Evolutionary conservation across 2,797 vertebrate species (phyloP).

Genomic region (Rhodeus uyekii): DNA sequence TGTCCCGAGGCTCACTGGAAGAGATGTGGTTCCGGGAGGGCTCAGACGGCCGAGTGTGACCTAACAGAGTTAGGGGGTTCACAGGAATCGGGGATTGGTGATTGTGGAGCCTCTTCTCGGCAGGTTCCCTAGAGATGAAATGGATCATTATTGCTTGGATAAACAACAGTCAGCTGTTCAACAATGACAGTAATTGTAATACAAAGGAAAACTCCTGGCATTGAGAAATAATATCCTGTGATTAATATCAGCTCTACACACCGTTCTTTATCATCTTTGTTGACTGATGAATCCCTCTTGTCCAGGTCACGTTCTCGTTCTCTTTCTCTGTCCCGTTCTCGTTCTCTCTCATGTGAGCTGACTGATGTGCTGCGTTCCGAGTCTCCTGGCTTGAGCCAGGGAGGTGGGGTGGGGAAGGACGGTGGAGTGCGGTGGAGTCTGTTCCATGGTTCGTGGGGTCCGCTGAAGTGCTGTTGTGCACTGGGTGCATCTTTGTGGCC

Average conservation of each 20-base stretch:
- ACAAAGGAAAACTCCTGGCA: background rate
- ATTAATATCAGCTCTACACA: conserved; percentile 56
- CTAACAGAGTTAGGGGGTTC: conserved; percentile 82
- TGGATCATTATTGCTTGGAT: background rate
- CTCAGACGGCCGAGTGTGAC: conserved; percentile 86
- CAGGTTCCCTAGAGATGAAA: conserved; percentile 80
- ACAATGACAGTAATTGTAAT: background rate
- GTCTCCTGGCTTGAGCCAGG: conserved; percentile 97
- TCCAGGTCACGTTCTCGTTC: conserved; percentile 78
- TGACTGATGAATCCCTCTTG: conserved; percentile 87
- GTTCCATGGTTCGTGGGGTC: conserved; percentile 96
- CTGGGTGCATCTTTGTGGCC: conserved; percentile 95
- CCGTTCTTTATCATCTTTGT: conserved; percentile 98
- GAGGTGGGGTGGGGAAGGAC: conserved; percentile 97
- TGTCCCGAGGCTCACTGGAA: conserved; percentile 84
- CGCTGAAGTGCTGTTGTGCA: conserved; percentile 84
- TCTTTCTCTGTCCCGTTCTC: conserved; percentile 83
- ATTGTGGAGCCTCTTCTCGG: conserved; percentile 90
- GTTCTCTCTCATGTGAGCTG: conserved; percentile 91
- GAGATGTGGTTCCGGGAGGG: conserved; percentile 87
- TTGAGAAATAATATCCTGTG: background rate
- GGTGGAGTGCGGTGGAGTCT: conserved; percentile 96
- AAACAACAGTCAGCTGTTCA: background rate
- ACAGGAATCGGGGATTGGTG: conserved; percentile 90
- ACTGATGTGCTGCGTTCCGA: conserved; percentile 91